These are phyloP conservation scores for Cyanistes caeruleus DNA, from an alignment of 2,113 vertebrate species.

Conservation along the genomic window DNA sequence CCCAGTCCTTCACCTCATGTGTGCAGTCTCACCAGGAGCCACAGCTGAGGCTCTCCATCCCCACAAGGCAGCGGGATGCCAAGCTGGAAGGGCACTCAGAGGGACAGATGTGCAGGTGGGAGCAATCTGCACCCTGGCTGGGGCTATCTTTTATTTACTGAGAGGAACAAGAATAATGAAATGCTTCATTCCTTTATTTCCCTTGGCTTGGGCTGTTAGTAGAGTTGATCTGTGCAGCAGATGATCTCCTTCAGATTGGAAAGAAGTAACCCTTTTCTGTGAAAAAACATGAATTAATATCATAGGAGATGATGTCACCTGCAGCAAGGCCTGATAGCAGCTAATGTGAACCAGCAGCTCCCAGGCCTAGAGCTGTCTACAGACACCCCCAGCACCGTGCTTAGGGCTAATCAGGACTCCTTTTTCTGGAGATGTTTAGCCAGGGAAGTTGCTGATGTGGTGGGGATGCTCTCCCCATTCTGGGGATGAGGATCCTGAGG, in stretches of 20 bases:
- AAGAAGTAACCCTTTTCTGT: neutral
- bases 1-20: neutral
- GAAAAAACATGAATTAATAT: neutral
- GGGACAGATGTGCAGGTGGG: neutral
- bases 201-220: neutral
- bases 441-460: neutral
- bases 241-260: neutral
- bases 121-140: neutral
- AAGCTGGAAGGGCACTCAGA: fast-evolving
- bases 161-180: neutral
- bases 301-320: neutral
- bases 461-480: fast-evolving
- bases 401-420: neutral
- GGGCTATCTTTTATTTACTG: neutral
- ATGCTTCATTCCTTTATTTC: neutral
- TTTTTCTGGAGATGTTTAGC: neutral
- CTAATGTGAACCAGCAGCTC: neutral
- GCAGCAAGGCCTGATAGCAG: neutral
- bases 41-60: neutral
- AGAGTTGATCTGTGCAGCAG: neutral
- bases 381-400: neutral
- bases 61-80: neutral
- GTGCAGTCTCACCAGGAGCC: neutral
- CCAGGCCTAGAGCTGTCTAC: neutral
- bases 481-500: fast-evolving